Evolutionary conservation across 2,888 invertebrate species (phyloP).

Genomic region (Mythimna vitellina): DNA sequence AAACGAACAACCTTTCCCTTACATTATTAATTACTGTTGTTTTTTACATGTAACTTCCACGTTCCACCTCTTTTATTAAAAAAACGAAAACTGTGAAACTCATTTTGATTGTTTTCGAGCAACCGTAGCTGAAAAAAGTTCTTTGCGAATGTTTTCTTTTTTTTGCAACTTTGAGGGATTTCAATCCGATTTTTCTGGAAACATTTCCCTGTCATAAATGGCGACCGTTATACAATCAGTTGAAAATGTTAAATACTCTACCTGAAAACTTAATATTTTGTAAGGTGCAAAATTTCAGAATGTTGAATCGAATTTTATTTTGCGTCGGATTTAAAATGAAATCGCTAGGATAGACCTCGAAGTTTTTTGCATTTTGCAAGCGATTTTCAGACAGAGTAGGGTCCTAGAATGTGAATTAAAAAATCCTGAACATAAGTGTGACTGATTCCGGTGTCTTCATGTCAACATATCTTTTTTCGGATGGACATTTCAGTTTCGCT

Average conservation of each 20-base stretch:
- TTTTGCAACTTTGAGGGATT: conserved; percentile 37
- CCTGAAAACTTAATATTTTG: background rate
- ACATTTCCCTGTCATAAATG: conserved; percentile 17
- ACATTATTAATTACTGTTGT: conserved; percentile 39
- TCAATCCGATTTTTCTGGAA: conserved; percentile 11
- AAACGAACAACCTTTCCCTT: conserved; percentile 20
- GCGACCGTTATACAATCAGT: background rate
- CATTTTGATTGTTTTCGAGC: conserved; percentile 48
- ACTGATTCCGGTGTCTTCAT: too few species aligned
- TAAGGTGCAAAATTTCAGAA: background rate
- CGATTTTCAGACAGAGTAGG: too few species aligned
- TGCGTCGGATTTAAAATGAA: too few species aligned
- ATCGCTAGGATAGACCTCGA: too few species aligned
- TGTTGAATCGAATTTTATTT: background rate
- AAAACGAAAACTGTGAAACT: conserved; percentile 50
- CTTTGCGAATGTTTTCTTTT: conserved; percentile 21
- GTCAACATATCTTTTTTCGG: too few species aligned
- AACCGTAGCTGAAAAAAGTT: conserved; percentile 33
- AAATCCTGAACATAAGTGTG: too few species aligned
- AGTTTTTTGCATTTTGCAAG: too few species aligned
- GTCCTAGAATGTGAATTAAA: too few species aligned
- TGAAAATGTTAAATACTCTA: conserved; percentile 6
- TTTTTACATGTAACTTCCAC: conserved; percentile 35
- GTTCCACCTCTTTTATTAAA: conserved; percentile 45
- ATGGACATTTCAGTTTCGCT: too few species aligned